phyloP scores from a whole-genome alignment of 2,113 vertebrate genomes.

The Malurus elegans region DNA sequence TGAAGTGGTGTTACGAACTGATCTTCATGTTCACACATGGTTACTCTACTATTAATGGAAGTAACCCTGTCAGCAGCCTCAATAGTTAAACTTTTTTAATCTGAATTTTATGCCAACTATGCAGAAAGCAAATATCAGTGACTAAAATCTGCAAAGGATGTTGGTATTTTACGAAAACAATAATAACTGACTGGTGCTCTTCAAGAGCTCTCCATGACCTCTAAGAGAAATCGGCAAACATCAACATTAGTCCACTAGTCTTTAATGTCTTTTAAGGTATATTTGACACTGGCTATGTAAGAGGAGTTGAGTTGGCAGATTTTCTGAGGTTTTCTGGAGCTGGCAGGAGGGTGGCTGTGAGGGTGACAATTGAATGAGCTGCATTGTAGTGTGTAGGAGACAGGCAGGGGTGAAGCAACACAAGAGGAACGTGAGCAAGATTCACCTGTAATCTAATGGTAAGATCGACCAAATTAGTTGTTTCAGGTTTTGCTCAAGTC shows the following conservation, averaged over 20 bases:
- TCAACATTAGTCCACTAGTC: accelerated
- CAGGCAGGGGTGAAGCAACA: not conserved
- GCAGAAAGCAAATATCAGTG: not conserved
- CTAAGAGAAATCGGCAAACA: not conserved
- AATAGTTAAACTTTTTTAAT: not conserved
- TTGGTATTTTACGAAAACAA: not conserved
- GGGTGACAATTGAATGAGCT: not conserved
- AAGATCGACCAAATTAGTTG: not conserved
- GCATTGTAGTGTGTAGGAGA: accelerated
- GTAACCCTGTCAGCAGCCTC: not conserved
- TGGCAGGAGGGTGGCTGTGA: not conserved
- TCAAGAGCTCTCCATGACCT: not conserved
- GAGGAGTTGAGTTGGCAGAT: not conserved
- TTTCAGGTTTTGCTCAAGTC: not conserved
- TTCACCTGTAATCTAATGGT: no score
- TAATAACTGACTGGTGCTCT: not conserved
- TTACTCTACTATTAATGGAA: conserved; percentile 17
- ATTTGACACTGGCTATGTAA: not conserved
- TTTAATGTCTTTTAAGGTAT: not conserved
- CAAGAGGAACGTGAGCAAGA: not conserved
- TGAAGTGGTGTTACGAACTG: not conserved
- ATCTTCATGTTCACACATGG: conserved; percentile 5
- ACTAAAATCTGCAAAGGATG: not conserved
- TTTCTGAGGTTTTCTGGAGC: not conserved
- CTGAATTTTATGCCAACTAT: not conserved